Percentiles rank a stretch among this genome's conserved stretches.
These are phyloP conservation scores for Antheraea yamamai DNA, from an alignment of 2,888 invertebrate species.

Conservation along the genomic window DNA sequence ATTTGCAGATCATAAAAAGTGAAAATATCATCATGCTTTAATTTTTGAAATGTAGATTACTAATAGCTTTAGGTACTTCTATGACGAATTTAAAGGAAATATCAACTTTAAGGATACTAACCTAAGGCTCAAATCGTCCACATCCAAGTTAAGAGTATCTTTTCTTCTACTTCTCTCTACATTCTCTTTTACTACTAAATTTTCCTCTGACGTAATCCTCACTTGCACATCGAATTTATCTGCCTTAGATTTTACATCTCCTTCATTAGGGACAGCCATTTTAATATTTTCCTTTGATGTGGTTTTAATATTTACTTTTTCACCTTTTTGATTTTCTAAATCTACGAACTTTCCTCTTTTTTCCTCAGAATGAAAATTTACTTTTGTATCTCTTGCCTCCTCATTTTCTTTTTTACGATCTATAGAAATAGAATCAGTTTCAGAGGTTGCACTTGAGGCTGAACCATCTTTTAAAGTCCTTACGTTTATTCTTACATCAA, in stretches of 20 bases:
- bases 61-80: too few species aligned
- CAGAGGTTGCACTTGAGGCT: conserved; percentile 65
- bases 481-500: conserved; percentile 80
- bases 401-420: conserved; percentile 49
- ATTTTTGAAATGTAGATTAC: too few species aligned
- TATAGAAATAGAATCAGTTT: conserved; percentile 57
- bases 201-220: conserved; percentile 76
- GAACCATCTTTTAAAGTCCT: conserved; percentile 69
- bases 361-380: conserved; percentile 52
- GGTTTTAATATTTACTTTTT: conserved; percentile 56
- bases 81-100: neutral
- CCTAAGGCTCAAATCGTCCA: conserved; percentile 80
- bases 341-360: conserved; percentile 56
- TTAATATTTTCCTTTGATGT: conserved; percentile 65
- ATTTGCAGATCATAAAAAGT: neutral
- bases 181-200: conserved; percentile 68
- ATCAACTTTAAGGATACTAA: conserved; percentile 35
- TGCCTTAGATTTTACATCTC: conserved; percentile 63
- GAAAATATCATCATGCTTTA: too few species aligned
- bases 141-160: conserved; percentile 77
- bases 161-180: conserved; percentile 58
- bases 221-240: conserved; percentile 79
- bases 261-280: conserved; percentile 77
- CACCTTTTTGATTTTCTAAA: conserved; percentile 47
- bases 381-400: conserved; percentile 36